phyloP scores from a whole-genome alignment of 2,113 vertebrate species.

The Natator depressus region DNA sequence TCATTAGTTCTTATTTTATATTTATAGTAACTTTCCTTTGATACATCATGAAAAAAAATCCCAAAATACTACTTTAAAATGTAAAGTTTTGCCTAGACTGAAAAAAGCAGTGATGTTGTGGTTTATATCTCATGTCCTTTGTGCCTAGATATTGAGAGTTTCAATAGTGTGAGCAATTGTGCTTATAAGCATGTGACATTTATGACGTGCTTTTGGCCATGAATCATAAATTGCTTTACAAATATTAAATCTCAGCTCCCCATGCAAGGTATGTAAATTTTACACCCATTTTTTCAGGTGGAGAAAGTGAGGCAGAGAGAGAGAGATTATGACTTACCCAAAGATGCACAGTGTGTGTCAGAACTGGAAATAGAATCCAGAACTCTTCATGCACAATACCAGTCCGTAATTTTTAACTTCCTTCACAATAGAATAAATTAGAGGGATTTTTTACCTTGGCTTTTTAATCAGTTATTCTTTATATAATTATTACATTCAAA shows the following conservation, averaged over 20 bases:
- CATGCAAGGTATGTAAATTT: neutral
- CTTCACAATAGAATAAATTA: neutral
- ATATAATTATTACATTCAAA: neutral
- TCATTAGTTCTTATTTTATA: neutral
- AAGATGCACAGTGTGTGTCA: neutral
- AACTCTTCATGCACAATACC: rapidly evolving
- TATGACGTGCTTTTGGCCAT: neutral
- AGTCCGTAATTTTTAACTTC: rapidly evolving
- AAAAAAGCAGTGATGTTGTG: neutral
- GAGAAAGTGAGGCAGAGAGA: neutral
- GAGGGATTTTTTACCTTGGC: neutral
- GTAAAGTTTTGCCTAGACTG: neutral
- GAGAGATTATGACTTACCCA: neutral
- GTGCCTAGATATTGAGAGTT: neutral
- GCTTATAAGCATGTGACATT: neutral
- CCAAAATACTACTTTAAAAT: neutral
- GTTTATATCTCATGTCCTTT: neutral
- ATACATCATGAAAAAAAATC: neutral
- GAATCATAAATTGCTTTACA: neutral
- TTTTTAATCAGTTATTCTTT: neutral
- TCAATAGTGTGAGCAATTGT: neutral
- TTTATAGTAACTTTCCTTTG: neutral
- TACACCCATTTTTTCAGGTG: neutral
- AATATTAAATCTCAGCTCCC: neutral
- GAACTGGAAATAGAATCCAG: neutral